Conservation (phyloP, 2,113 vertebrate genomes). For the Galeopterus variegatus region DNA sequence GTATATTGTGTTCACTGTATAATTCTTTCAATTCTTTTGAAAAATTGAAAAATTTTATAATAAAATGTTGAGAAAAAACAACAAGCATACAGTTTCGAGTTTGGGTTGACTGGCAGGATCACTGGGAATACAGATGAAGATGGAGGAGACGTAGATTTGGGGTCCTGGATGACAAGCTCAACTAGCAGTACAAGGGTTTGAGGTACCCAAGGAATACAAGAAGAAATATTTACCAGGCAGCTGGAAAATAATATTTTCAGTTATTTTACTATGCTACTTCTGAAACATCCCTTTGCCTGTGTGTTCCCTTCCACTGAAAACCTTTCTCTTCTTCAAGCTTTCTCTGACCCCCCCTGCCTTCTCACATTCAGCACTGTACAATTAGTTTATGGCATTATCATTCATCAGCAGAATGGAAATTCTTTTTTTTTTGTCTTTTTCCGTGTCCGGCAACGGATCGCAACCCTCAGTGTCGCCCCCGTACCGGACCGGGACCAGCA, state of each 20-base stretch:
- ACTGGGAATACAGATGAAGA: neutral
- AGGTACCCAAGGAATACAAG: neutral
- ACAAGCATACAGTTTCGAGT: neutral
- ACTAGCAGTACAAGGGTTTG: neutral
- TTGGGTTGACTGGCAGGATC: neutral
- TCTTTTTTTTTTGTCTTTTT: no score
- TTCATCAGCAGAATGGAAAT: neutral
- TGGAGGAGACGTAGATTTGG: neutral
- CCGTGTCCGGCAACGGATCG: no score
- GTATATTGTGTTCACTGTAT: neutral
- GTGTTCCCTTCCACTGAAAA: neutral
- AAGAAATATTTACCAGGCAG: neutral
- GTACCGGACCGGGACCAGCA: no score
- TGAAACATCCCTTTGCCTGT: neutral
- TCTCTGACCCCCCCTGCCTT: neutral
- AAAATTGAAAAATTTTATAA: conserved; percentile 21
- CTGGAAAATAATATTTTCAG: neutral
- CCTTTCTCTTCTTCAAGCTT: neutral
- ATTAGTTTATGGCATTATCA: neutral
- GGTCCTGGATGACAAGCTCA: neutral
- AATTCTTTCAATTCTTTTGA: conserved; percentile 6
- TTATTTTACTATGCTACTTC: neutral
- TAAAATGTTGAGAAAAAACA: neutral
- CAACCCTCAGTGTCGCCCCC: no score
- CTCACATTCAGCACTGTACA: neutral